Conservation (phyloP, 2,797 vertebrate genomes). For the Neosilurus mollespiculum region DNA sequence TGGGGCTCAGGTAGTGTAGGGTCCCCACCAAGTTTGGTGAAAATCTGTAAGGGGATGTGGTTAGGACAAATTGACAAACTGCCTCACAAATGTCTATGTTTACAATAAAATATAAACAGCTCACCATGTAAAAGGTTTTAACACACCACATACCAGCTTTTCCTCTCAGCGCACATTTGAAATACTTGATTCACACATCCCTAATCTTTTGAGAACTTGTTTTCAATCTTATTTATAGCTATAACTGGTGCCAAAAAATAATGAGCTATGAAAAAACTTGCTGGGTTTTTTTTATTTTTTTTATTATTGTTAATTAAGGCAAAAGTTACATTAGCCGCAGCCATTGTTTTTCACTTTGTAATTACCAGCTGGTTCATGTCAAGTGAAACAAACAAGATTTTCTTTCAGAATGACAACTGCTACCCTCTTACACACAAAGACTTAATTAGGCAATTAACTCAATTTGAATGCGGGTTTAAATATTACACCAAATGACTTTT, state of each 20-base stretch:
- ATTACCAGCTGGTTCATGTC: conserved; percentile 2
- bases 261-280: not conserved
- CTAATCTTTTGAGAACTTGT: not conserved
- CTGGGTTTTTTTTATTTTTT: not conserved
- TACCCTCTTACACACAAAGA: not conserved
- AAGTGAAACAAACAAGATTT: conserved; percentile 7
- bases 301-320: not conserved
- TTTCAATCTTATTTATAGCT: conserved; percentile 3
- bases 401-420: not conserved
- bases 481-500: not conserved
- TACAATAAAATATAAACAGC: not conserved
- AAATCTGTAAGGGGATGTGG: too few relatives aligned
- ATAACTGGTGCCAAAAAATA: not conserved
- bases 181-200: not conserved
- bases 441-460: conserved; percentile 8
- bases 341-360: not conserved
- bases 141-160: not conserved
- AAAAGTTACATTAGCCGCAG: not conserved
- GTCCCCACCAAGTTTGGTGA: too few relatives aligned
- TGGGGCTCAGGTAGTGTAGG: too few relatives aligned
- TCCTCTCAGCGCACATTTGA: not conserved
- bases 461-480: not conserved
- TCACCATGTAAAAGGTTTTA: not conserved
- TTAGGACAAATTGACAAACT: too few relatives aligned
- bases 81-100: too few relatives aligned